Evolutionary conservation across 1,140 invertebrate species (phyloP), one percentile per base, ranked within the genome.

Genomic region (Acyrthosiphon pisum): DNA sequence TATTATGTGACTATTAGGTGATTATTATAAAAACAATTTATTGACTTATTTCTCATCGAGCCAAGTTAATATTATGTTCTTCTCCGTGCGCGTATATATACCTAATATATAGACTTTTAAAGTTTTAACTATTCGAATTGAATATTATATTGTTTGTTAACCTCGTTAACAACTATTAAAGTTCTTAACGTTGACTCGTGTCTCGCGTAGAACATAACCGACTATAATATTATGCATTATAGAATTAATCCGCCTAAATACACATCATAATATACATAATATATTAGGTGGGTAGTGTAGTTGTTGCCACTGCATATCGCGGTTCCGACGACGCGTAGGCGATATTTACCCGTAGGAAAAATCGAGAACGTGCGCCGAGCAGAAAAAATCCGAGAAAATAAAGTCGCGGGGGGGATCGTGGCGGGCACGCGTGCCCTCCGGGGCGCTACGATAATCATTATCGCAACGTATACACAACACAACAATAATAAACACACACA

Each of bases 371-470:
- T 30, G 56, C 60, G 30, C 60, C 30, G 30, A 68, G 60, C 3
- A 9, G 60, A 30, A 68, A 68, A 68, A 68, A n/a, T n/a, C 30
- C 14, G 14, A 68, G 60, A 68, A 68, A 68, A 60, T 11, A n/a
- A 68, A 68, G 9, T 44, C 83, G 9, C 37, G 83, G 83, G 83
- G 83, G 83, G 83, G 83, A 41, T 41, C 37, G 83, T 30, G 7
- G 44, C 53, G 91, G 86, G 56, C 89, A 94, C 93, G 92, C 92
- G 94, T 87, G 84, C 84, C 84, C 84, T 87, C 41, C 26, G 84
- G 84, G 44, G 84, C 8, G 41, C 84, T 87, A 87, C 48, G n/a
- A 68, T 68, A 68, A 68, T 68, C 30, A 68, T 68, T 68, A 68
- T 68, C 60, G 60, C n/a, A 68, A 60, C 68, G 88, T 91, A 48